phyloP scores from a whole-genome alignment of 2,888 invertebrate genomes.

The Eupithecia pulchellata region DNA sequence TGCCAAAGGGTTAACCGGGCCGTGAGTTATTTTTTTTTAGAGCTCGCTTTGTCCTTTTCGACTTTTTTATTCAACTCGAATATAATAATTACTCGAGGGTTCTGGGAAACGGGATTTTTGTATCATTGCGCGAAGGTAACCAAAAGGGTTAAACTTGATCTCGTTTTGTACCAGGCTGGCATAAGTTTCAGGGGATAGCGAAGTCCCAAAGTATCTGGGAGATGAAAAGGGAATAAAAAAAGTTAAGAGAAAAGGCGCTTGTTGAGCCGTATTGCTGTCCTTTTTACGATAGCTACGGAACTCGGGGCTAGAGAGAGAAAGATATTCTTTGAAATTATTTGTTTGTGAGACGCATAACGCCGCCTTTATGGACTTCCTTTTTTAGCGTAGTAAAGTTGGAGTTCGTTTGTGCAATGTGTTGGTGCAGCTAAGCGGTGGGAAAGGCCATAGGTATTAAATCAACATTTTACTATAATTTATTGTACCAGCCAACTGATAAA shows the following conservation, averaged over 20 bases:
- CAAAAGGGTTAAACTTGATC: constrained; percentile 47
- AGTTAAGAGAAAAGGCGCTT: constrained; percentile 23
- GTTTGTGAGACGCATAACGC: neutral
- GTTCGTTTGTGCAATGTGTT: neutral
- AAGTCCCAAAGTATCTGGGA: constrained; percentile 29
- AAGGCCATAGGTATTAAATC: neutral
- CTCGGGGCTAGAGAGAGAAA: constrained; percentile 6
- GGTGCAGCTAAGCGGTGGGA: neutral
- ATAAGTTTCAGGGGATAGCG: constrained; percentile 31
- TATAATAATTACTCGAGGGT: neutral
- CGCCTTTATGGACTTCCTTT: constrained; percentile 1
- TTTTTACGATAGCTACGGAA: neutral
- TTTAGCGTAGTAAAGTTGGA: neutral
- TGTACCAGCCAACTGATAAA: neutral
- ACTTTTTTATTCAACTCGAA: constrained; percentile 26
- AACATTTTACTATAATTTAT: neutral
- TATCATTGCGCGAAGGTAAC: constrained; percentile 37
- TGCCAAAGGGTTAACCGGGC: constrained; percentile 54
- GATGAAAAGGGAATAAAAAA: constrained; percentile 34
- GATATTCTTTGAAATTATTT: constrained; percentile 10
- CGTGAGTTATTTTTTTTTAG: constrained; percentile 44
- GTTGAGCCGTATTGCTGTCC: neutral
- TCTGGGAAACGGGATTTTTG: constrained; percentile 16
- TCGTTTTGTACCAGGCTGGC: constrained; percentile 41
- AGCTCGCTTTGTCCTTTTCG: constrained; percentile 28